Conservation (phyloP, 2,888 invertebrate genomes). For the Cylloceria caligata region DNA sequence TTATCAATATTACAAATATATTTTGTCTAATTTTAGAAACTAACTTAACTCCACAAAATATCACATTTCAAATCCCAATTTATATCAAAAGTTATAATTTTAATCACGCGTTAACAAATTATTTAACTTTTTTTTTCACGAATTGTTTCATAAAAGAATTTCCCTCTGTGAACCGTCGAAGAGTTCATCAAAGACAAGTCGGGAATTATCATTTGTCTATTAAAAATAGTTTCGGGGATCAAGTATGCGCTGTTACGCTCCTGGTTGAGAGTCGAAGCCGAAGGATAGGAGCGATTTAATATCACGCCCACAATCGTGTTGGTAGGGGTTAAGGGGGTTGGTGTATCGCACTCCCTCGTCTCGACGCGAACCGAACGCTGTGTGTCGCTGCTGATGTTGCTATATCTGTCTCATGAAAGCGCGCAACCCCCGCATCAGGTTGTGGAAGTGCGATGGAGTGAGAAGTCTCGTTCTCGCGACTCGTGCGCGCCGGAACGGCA, state of each 20-base stretch:
- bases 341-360: constrained; percentile 21
- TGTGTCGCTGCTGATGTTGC: constrained; percentile 22
- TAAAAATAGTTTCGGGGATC: constrained; percentile 37
- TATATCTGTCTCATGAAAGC: not conserved
- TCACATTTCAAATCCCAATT: too few species aligned
- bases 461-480: constrained; percentile 6
- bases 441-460: constrained; percentile 26
- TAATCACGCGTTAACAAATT: too few species aligned
- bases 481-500: constrained; percentile 27
- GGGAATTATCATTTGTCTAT: too few species aligned
- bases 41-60: too few species aligned
- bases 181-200: too few species aligned
- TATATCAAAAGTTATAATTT: too few species aligned
- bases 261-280: constrained; percentile 64
- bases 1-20: too few species aligned
- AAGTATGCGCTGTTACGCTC: constrained; percentile 60
- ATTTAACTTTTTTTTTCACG: too few species aligned
- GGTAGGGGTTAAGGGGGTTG: constrained; percentile 44
- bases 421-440: constrained; percentile 20
- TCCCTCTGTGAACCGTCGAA: too few species aligned
- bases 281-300: constrained; percentile 82
- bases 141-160: too few species aligned
- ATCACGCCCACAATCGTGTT: constrained; percentile 81
- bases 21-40: too few species aligned
- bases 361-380: constrained; percentile 7